Conservation (phyloP, 2,888 invertebrate genomes). For the Ypsolopha sequella region DNA sequence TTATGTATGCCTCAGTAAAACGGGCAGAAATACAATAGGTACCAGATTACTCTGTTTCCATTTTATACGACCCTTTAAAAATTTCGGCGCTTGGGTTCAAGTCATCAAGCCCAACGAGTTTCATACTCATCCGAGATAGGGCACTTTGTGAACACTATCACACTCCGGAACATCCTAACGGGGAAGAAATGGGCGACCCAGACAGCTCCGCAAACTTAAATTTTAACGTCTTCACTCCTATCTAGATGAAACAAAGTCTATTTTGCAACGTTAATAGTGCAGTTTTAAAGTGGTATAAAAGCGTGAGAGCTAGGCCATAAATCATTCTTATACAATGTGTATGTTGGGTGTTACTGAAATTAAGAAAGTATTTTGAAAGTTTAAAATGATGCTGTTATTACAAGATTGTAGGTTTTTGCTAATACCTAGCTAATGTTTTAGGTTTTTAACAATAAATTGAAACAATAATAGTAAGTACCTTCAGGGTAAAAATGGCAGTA, state of each 20-base stretch:
- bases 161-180: background rate
- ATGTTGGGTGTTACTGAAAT: background rate
- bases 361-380: background rate
- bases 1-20: no score
- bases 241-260: background rate
- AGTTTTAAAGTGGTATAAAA: background rate
- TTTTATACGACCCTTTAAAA: no score
- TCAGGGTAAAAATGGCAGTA: no score
- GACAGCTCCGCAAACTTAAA: background rate
- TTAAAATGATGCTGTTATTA: background rate
- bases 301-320: background rate
- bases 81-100: no score
- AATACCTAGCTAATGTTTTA: no score
- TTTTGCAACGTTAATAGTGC: background rate
- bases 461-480: no score
- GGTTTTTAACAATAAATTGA: no score
- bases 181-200: slow-evolving; percentile 1
- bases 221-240: background rate
- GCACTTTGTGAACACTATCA: background rate
- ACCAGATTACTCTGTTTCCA: no score
- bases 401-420: no score
- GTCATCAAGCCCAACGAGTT: no score
- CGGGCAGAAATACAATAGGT: no score
- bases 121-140: background rate
- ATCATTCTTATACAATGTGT: background rate